Evolutionary conservation across 2,113 vertebrate genomes (phyloP).

Genomic region (Pteruthius melanotis): DNA sequence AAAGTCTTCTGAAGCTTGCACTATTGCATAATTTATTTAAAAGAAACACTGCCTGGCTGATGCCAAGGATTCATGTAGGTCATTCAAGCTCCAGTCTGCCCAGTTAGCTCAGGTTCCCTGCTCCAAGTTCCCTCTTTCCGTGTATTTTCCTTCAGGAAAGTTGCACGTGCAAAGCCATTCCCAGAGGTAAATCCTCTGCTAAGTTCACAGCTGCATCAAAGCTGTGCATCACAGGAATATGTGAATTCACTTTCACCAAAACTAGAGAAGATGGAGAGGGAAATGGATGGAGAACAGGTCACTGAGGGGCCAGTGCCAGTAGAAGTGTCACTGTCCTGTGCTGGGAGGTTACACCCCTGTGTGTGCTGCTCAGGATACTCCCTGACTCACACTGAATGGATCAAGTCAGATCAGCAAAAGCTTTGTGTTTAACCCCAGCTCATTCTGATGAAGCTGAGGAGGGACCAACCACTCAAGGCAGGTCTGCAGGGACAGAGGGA

Average conservation of each 20-base stretch:
- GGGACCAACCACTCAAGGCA: background rate
- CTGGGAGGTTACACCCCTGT: background rate
- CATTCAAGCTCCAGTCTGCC: background rate
- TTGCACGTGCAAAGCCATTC: background rate
- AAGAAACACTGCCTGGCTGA: background rate
- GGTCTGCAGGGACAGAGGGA: background rate
- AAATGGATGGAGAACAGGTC: background rate
- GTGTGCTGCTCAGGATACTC: background rate
- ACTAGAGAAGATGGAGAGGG: background rate
- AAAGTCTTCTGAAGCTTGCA: background rate
- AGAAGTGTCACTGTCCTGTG: background rate
- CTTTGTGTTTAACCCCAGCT: background rate
- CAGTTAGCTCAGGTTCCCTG: background rate
- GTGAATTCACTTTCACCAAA: background rate
- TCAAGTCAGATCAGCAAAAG: background rate
- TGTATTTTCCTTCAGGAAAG: background rate
- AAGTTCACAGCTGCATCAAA: background rate
- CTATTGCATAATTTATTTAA: background rate
- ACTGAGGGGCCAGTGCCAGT: background rate
- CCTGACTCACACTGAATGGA: background rate
- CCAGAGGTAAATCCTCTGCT: background rate
- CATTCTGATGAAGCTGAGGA: background rate
- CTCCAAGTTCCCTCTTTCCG: background rate
- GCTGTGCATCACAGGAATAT: rapidly evolving
- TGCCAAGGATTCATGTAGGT: background rate